Percentiles rank a stretch among this genome's conserved stretches.
Evolutionary conservation across 1,140 invertebrate genomes (phyloP).

Genomic region (Ooceraea biroi): DNA sequence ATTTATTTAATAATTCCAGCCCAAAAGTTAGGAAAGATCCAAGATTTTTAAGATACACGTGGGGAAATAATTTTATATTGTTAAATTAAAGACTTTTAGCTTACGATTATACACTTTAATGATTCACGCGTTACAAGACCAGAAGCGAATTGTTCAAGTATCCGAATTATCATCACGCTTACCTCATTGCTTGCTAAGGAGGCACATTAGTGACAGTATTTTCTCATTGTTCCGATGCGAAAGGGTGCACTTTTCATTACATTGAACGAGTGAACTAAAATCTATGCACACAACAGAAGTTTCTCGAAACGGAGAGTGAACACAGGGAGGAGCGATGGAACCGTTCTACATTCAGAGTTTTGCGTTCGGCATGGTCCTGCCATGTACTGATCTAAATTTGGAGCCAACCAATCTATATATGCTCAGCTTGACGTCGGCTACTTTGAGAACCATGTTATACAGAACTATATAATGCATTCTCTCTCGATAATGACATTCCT

Average conservation of each 20-base stretch:
- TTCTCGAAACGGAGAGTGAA: not conserved
- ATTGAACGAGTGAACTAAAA: not conserved
- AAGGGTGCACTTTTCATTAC: not conserved
- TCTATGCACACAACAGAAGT: not conserved
- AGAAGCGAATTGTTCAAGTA: not conserved
- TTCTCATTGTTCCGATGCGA: not conserved
- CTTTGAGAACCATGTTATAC: conserved; percentile 16
- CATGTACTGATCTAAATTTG: conserved; percentile 47
- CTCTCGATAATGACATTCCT: not conserved
- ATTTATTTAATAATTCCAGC: not conserved
- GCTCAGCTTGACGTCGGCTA: not conserved
- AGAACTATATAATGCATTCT: not conserved
- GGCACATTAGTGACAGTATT: not conserved
- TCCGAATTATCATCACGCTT: not conserved
- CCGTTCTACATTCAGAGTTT: not conserved
- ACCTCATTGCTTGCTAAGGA: not conserved
- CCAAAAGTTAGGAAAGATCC: not conserved
- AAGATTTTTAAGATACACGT: not conserved
- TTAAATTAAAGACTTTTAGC: not conserved
- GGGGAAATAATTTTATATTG: too few species aligned
- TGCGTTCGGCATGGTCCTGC: not conserved
- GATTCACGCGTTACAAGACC: not conserved
- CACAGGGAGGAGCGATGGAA: not conserved
- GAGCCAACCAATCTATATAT: conserved; percentile 16
- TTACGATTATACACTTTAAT: not conserved